These are phyloP conservation scores for Cataglyphis albicans DNA, from an alignment of 2,888 invertebrate genomes.

Conservation along the genomic window DNA sequence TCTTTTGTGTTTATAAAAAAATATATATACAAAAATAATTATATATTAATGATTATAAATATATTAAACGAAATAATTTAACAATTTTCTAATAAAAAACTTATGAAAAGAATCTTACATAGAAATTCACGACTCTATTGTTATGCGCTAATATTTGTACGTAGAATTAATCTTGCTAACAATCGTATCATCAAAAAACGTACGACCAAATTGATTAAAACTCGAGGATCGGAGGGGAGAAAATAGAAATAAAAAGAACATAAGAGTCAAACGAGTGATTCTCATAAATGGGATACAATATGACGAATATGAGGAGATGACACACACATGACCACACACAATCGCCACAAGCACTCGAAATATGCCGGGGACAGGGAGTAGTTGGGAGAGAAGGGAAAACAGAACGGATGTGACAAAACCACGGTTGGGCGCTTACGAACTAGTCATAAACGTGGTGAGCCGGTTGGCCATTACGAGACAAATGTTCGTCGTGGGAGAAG, in stretches of 20 bases:
- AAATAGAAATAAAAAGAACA: neutral
- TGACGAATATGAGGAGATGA: slow-evolving; percentile 20
- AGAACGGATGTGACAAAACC: slow-evolving; percentile 64
- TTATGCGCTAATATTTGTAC: neutral
- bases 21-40: neutral
- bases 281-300: slow-evolving; percentile 9
- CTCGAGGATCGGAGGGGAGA: neutral
- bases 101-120: no score
- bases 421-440: slow-evolving; percentile 63
- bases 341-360: slow-evolving; percentile 16
- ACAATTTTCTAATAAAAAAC: no score
- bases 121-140: neutral
- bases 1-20: neutral
- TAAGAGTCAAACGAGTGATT: neutral
- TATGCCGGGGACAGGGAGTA: neutral
- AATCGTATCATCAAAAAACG: neutral
- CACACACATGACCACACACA: neutral
- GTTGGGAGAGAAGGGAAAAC: neutral
- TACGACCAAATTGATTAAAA: neutral
- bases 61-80: no score
- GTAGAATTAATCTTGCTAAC: neutral
- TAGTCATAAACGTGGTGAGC: slow-evolving; percentile 68
- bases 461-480: slow-evolving; percentile 67
- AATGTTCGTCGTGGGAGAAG: slow-evolving; percentile 69
- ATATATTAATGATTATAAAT: neutral